phyloP scores from a whole-genome alignment of 2,888 invertebrate genomes.

The Acanthopleura granulata region DNA sequence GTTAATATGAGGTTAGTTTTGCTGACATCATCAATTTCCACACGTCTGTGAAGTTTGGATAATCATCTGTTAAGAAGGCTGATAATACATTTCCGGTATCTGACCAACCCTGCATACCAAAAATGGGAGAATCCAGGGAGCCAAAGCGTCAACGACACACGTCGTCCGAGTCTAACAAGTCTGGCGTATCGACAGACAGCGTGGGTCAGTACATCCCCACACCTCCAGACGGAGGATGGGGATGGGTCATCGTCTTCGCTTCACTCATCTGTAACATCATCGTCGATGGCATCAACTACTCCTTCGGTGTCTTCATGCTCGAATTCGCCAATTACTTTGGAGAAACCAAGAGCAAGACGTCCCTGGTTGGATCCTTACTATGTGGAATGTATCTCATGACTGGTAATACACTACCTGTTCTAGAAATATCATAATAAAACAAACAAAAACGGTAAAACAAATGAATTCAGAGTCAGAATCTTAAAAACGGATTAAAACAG shows the following conservation, averaged over 20 bases:
- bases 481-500: no score
- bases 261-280: conserved; percentile 94
- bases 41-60: no score
- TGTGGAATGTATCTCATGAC: conserved; percentile 92
- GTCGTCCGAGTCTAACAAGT: conserved; percentile 43
- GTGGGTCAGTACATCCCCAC: conserved; percentile 60
- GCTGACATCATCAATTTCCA: no score
- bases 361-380: conserved; percentile 88
- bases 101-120: not conserved
- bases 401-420: conserved; percentile 72
- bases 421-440: no score
- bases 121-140: conserved; percentile 7
- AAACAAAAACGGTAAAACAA: no score
- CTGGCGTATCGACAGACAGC: conserved; percentile 43
- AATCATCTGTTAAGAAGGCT: no score
- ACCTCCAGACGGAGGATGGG: conserved; percentile 83
- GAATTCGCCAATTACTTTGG: conserved; percentile 79
- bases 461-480: no score
- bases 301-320: conserved; percentile 82
- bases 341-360: conserved; percentile 83
- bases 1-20: no score
- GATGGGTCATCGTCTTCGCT: conserved; percentile 91
- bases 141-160: conserved; percentile 11
- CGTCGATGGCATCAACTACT: conserved; percentile 95
- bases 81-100: no score